A percentile compares a stretch with the other conserved stretches of the same genome.
Evolutionary conservation across 2,888 invertebrate genomes (phyloP).

Genomic region (Perizoma affinitatum): DNA sequence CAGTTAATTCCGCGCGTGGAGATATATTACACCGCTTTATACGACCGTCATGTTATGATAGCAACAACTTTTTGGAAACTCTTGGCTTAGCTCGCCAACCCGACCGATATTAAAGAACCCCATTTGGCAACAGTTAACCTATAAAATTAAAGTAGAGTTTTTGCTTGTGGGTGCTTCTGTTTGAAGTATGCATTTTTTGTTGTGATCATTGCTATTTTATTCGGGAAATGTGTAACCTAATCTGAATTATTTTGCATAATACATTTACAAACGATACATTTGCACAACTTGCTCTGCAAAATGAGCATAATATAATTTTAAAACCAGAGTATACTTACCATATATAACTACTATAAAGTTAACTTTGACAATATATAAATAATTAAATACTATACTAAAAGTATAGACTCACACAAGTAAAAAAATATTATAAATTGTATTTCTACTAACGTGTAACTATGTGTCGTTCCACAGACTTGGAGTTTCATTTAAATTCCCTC

Average conservation of each 20-base stretch:
- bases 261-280: not conserved
- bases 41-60: conserved; percentile 1
- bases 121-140: conserved; percentile 71
- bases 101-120: conserved; percentile 69
- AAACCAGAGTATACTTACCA: too few relatives aligned
- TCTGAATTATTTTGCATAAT: conserved; percentile 14
- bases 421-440: too few relatives aligned
- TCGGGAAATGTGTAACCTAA: conserved; percentile 10
- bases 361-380: too few relatives aligned
- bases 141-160: conserved; percentile 46
- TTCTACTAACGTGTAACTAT: not conserved
- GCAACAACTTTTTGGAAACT: conserved; percentile 1
- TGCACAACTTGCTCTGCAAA: too few relatives aligned
- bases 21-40: not conserved
- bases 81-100: conserved; percentile 49
- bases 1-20: too few relatives aligned
- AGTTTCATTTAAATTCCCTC: conserved; percentile 11
- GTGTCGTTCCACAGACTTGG: not conserved
- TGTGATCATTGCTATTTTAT: conserved; percentile 18
- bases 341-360: too few relatives aligned
- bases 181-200: conserved; percentile 20
- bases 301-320: too few relatives aligned
- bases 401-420: too few relatives aligned
- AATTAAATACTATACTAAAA: too few relatives aligned
- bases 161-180: conserved; percentile 18